Conservation (phyloP, 2,113 vertebrate genomes). For the Formicarius rufipectus region DNA sequence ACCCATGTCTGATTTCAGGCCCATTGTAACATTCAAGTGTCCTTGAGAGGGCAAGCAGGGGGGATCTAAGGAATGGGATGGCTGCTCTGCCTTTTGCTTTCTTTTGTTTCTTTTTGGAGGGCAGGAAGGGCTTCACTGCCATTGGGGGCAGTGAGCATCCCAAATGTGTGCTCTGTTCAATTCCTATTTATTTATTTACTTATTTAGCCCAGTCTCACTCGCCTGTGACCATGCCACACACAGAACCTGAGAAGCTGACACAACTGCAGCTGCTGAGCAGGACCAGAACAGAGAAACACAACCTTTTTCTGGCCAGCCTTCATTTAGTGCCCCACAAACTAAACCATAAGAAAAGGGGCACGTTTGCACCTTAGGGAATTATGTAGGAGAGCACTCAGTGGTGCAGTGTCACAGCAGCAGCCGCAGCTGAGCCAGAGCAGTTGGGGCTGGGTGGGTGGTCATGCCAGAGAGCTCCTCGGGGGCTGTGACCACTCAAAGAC, state of each 20-base stretch:
- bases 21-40: accelerated
- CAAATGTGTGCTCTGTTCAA: not conserved
- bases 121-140: not conserved
- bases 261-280: not conserved
- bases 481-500: not conserved
- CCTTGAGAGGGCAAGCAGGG: not conserved
- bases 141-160: not conserved
- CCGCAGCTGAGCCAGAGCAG: accelerated
- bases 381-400: accelerated
- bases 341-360: not conserved
- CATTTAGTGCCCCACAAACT: not conserved
- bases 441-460: not conserved
- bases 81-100: not conserved
- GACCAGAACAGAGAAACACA: not conserved
- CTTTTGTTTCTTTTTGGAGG: not conserved
- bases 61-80: not conserved
- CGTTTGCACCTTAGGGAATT: not conserved
- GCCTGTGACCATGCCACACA: not conserved
- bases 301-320: not conserved
- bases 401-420: not conserved
- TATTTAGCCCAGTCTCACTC: not conserved
- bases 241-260: not conserved
- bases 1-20: not conserved
- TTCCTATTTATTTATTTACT: not conserved
- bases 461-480: accelerated